Conservation (phyloP, 1,140 invertebrate species). For the Nylanderia fulva region DNA sequence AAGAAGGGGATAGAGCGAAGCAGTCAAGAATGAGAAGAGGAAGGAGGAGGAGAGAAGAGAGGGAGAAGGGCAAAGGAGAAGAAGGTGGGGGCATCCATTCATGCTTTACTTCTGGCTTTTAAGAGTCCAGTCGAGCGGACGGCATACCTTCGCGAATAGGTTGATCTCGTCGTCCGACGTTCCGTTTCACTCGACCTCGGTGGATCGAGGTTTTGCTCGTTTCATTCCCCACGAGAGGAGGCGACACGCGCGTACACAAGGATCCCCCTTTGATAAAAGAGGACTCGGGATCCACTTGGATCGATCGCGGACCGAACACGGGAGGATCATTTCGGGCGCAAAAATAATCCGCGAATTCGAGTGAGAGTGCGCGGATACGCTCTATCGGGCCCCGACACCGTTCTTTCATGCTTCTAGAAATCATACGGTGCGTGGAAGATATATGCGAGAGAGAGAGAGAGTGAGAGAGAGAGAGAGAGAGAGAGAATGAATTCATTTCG, state of each 20-base stretch:
- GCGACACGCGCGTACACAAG: not conserved
- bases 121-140: slow-evolving; percentile 84
- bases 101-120: slow-evolving; percentile 84
- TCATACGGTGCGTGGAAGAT: not conserved
- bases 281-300: not conserved
- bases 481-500: not conserved
- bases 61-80: slow-evolving; percentile 60
- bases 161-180: slow-evolving; percentile 65
- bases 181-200: slow-evolving; percentile 35
- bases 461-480: not conserved
- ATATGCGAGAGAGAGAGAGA: not conserved
- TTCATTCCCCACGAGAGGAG: slow-evolving; percentile 16
- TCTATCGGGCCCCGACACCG: not conserved
- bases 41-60: slow-evolving; percentile 23
- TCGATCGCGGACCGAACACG: not conserved
- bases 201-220: not conserved
- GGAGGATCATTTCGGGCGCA: not conserved
- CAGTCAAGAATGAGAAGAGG: slow-evolving; percentile 63
- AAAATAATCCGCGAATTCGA: not conserved
- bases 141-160: slow-evolving; percentile 83
- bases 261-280: not conserved
- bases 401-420: slow-evolving; percentile 8
- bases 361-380: slow-evolving; percentile 52
- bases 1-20: slow-evolving; percentile 56
- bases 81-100: slow-evolving; percentile 84